Evolutionary conservation across 1,140 invertebrate species (phyloP), one percentile per base, ranked within the genome.

Genomic region (Phocides pigmalion): DNA sequence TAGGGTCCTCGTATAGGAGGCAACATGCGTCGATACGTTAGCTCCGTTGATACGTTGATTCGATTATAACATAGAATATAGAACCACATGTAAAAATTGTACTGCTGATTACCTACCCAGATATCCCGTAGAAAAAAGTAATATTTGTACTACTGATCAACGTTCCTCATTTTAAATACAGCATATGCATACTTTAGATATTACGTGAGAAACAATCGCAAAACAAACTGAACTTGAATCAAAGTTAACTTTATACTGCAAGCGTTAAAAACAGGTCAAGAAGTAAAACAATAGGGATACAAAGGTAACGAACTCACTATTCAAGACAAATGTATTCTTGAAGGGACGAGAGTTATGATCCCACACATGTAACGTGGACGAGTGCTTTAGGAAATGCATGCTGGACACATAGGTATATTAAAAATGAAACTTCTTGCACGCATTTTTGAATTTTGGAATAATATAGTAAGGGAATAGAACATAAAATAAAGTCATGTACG

Each of bases 41-140:
- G n/a, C n/a, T n/a, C n/a, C n/a, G n/a, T n/a, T n/a, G n/a, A n/a
- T n/a, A n/a, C n/a, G n/a, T n/a, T n/a, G 68, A 4, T 90, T 79
- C 66, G 51, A 87, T 59, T 91, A 83, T 66, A 58, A 66, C 32
- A 82, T 91, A 8, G 64, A 78, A 68, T 80, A 80, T 50, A 68
- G 50, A 41, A 51, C 44, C 12, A 20, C 44, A n/a, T 4, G 44
- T 22, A 46, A 46, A 46, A 20, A 46, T 12, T 4, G 11, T 1
- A 46, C 20, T 3, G 44, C 44, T 46, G 44, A 46, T 12, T 46
- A 22, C 19, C 12, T 46, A n/a, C 19, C 42, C n/a, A 46, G 42
- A 19, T 46, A 19, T 12, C 42, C 42, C n/a, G 16, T 46, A 11
- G 19, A 17, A 46, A 19, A 46, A 46, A 46, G 19, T 19, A n/a